These are phyloP conservation scores for Dallia pectoralis DNA, from an alignment of 2,797 vertebrate species.

Conservation along the genomic window DNA sequence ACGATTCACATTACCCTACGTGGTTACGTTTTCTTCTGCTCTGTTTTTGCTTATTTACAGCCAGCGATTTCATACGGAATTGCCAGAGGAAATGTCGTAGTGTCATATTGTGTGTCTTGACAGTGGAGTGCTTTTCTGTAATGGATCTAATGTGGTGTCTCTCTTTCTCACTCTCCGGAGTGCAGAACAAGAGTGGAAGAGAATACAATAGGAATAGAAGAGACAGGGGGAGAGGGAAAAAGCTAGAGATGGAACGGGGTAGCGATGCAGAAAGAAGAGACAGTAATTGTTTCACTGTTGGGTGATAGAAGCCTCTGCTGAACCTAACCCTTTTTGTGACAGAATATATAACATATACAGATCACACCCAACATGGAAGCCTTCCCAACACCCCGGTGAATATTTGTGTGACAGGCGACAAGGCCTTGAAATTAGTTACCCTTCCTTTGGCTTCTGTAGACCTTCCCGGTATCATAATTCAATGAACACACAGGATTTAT, in stretches of 20 bases:
- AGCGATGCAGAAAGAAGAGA: not conserved
- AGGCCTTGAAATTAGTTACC: slow-evolving; percentile 17
- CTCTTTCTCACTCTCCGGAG: not conserved
- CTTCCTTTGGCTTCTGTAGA: slow-evolving; percentile 11
- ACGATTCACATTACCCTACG: no score
- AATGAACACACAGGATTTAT: slow-evolving; percentile 44
- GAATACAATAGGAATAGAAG: not conserved
- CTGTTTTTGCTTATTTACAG: no score
- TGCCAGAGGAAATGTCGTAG: no score
- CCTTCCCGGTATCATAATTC: slow-evolving; percentile 37
- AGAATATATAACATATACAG: slow-evolving; percentile 26
- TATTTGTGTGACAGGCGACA: slow-evolving; percentile 52
- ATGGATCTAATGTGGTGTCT: not conserved
- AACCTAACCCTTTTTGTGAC: slow-evolving; percentile 11
- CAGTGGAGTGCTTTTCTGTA: no score
- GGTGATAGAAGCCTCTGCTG: not conserved
- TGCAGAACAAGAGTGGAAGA: not conserved
- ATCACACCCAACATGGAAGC: slow-evolving; percentile 31
- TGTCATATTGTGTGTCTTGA: no score
- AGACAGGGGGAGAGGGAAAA: not conserved
- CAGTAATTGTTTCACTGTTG: not conserved
- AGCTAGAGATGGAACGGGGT: not conserved
- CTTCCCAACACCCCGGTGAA: slow-evolving; percentile 32
- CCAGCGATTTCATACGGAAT: no score
- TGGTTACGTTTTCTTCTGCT: no score